A percentile compares a stretch with the other conserved stretches of the same genome.
These are phyloP conservation scores for Plodia interpunctella DNA, from an alignment of 1,140 invertebrate species.

Conservation along the genomic window DNA sequence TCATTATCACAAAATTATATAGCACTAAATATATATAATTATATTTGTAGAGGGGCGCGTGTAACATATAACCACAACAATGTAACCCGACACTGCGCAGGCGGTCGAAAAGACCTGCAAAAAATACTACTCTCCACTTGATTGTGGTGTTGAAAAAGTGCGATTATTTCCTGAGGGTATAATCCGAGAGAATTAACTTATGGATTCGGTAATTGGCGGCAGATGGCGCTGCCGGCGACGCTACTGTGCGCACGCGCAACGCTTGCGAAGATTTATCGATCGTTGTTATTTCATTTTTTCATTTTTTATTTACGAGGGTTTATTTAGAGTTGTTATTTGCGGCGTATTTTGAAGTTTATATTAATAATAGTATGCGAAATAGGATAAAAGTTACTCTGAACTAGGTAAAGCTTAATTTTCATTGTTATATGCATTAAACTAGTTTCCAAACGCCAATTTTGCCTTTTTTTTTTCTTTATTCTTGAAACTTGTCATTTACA, in stretches of 20 bases:
- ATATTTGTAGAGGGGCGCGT: conserved; percentile 15
- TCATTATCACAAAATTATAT: not conserved
- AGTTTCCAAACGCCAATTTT: too few species aligned
- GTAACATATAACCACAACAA: conserved; percentile 69
- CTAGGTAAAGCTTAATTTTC: too few species aligned
- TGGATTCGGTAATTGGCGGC: conserved; percentile 34
- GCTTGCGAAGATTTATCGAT: conserved; percentile 6
- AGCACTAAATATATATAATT: not conserved
- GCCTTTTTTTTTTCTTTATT: too few species aligned
- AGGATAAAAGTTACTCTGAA: too few species aligned
- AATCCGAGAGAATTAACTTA: conserved; percentile 30
- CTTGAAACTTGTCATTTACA: too few species aligned
- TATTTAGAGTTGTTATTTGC: too few species aligned
- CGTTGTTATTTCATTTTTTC: not conserved
- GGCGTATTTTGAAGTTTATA: too few species aligned
- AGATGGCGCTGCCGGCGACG: conserved; percentile 37
- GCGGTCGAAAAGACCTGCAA: conserved; percentile 21
- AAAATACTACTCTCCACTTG: conserved; percentile 30
- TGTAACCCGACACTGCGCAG: conserved; percentile 37
- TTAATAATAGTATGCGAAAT: too few species aligned
- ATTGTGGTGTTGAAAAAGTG: conserved; percentile 24
- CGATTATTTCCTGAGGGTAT: conserved; percentile 31
- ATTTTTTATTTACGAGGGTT: too few species aligned
- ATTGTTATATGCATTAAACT: too few species aligned
- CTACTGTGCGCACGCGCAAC: conserved; percentile 27